These are phyloP conservation scores for Drosophila gaucha DNA, from an alignment of 2,888 invertebrate species.

Conservation along the genomic window DNA sequence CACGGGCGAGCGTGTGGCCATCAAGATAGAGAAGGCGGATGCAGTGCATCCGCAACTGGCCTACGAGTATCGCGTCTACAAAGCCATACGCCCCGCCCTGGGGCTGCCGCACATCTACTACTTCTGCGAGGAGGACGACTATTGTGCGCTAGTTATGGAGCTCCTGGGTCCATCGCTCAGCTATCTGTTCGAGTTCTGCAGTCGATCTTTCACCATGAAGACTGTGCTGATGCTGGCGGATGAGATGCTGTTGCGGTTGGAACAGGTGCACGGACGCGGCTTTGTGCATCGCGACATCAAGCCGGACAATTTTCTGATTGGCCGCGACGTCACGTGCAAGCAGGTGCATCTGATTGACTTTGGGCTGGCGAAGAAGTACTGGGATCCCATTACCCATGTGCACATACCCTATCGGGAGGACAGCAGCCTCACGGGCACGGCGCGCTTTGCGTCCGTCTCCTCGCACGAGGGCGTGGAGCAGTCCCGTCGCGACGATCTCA, in stretches of 20 bases:
- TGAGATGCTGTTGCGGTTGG: slow-evolving; percentile 96
- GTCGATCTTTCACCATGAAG: slow-evolving; percentile 97
- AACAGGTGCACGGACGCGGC: slow-evolving; percentile 98
- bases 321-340: slow-evolving; percentile 96
- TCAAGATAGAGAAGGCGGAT: slow-evolving; percentile 99
- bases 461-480: slow-evolving; percentile 99
- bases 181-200: slow-evolving; percentile 99
- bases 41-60: slow-evolving; percentile 98
- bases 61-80: slow-evolving; percentile 99
- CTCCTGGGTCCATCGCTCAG: slow-evolving; percentile 97
- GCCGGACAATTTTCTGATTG: slow-evolving; percentile 99
- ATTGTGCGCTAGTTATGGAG: slow-evolving; percentile 99
- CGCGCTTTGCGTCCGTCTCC: slow-evolving; percentile 97
- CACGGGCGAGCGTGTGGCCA: slow-evolving; percentile 97
- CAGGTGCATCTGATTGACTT: slow-evolving; percentile 99
- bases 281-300: slow-evolving; percentile 98
- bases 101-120: slow-evolving; percentile 97
- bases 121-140: slow-evolving; percentile 98
- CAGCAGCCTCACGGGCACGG: slow-evolving; percentile 92
- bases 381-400: slow-evolving; percentile 95
- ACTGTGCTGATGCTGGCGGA: slow-evolving; percentile 98
- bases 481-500: slow-evolving; percentile 97
- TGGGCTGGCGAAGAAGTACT: slow-evolving; percentile 98
- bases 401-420: slow-evolving; percentile 99
- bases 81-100: slow-evolving; percentile 97